Evolutionary conservation across 2,113 vertebrate genomes (phyloP).

Genomic region (Halcyon senegalensis): DNA sequence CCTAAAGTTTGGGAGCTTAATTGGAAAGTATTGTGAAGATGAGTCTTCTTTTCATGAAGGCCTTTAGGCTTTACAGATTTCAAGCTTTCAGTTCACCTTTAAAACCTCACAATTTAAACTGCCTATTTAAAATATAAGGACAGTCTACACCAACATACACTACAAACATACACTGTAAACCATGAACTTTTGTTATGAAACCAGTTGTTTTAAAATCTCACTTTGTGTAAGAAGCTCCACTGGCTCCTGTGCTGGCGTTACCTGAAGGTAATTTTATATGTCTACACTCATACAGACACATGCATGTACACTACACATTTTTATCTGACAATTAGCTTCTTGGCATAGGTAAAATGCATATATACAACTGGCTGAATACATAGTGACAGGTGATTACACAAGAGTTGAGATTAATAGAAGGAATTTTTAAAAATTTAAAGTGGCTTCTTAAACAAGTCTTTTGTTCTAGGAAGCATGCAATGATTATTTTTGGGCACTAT

Average conservation of each 20-base stretch:
- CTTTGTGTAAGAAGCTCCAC: background rate
- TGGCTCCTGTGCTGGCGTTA: background rate
- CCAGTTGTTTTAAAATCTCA: background rate
- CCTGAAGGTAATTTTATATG: background rate
- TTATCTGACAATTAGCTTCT: slow-evolving; percentile 26
- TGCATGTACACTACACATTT: background rate
- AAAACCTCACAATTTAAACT: background rate
- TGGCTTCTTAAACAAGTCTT: slow-evolving; percentile 10
- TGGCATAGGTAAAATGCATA: background rate
- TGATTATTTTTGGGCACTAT: slow-evolving; percentile 38
- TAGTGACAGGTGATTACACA: background rate
- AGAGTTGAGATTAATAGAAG: slow-evolving; percentile 2
- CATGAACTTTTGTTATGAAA: background rate
- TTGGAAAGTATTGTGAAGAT: background rate
- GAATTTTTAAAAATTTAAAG: background rate
- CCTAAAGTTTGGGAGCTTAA: background rate
- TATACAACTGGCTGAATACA: background rate
- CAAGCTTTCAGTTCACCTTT: background rate
- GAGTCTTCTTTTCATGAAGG: background rate
- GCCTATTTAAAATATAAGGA: slow-evolving; percentile 18
- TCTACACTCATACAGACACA: background rate
- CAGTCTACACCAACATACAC: background rate
- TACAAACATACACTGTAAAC: background rate
- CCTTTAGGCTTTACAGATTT: background rate
- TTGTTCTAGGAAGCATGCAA: slow-evolving; percentile 58